Percentiles rank a stretch among this genome's conserved stretches.
Evolutionary conservation across 2,113 vertebrate genomes (phyloP).

Genomic region (Perca schrenkii): DNA sequence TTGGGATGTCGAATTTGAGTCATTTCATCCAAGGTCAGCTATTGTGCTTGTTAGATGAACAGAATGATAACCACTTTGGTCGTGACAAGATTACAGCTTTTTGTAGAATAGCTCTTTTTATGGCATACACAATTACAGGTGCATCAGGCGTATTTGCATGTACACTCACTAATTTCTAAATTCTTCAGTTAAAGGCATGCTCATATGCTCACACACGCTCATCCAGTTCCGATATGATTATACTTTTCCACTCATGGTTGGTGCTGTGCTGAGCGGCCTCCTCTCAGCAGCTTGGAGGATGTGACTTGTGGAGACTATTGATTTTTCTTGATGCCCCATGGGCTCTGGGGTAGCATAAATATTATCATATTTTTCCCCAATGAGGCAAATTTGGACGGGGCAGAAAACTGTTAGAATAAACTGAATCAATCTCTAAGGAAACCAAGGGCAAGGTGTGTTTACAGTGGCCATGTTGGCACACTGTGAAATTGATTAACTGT

Average conservation of each 20-base stretch:
- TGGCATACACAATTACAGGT: not conserved
- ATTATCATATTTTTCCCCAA: conserved; percentile 57
- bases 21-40: conserved; percentile 54
- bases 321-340: conserved; percentile 63
- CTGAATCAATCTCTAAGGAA: conserved; percentile 36
- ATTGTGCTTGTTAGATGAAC: conserved; percentile 49
- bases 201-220: conserved; percentile 35
- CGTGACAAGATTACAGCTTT: conserved; percentile 19
- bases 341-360: conserved; percentile 56
- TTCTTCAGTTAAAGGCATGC: conserved; percentile 14
- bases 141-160: not conserved
- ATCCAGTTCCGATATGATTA: conserved; percentile 55
- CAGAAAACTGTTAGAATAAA: conserved; percentile 48
- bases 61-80: conserved; percentile 18
- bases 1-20: conserved; percentile 38
- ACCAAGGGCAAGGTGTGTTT: conserved; percentile 41
- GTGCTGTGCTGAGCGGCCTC: conserved; percentile 44
- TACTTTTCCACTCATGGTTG: conserved; percentile 10
- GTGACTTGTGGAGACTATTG: conserved; percentile 63
- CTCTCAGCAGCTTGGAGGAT: conserved; percentile 52
- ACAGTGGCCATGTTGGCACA: conserved; percentile 33
- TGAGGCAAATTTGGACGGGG: conserved; percentile 54
- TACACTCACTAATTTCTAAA: conserved; percentile 21
- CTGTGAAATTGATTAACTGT: conserved; percentile 35
- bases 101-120: not conserved